Base-by-base conservation (phyloP, 2,797 vertebrate species). In the Remorina albescens region DNA sequence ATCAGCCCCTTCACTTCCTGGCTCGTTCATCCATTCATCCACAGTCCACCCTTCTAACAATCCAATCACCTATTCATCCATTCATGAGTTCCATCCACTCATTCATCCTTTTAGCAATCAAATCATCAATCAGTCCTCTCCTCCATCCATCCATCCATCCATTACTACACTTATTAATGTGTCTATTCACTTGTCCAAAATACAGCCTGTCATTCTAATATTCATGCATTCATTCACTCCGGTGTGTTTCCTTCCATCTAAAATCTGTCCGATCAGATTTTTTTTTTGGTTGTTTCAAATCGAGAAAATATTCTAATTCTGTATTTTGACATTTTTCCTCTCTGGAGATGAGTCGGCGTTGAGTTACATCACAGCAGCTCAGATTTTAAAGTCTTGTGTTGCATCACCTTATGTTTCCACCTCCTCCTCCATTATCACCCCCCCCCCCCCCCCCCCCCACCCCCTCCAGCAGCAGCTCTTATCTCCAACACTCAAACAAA, bases 391-490 rank as follows among this genome's bases (percentile, higher is more conserved):
- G 32, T 18, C 39, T 2, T 23, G 21, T 67, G 55, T 54, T 18
- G 66, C 36, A 23, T 66, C 49, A 55, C 11, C 46, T 23, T 32
- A 21, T 64, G 61, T 41, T 65, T 90, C 80, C 78, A 53, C 64
- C 54, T 49, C 70, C 51, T 49, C 71, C 72, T 55, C 68, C 23
- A 8, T n/a, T n/a, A n/a, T n/a, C n/a, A n/a, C n/a, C n/a, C n/a
- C n/a, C n/a, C 84, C 71, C 81, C 68, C 65, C 81, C 76, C 51
- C 72, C 76, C 82, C 66, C 65, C 61, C 77, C 13, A 69, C 71
- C 59, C 87, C 72, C 80, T 84, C 73, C 39, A 91, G 90, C 86
- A 87, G 91, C 72, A 8, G 28, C 70, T 93, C 94, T 94, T 96
- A 95, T 94, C 91, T 56, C 74, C 72, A 85, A 47, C 81, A 47